Evolutionary conservation across 2,888 invertebrate species (phyloP), one percentile per base, ranked within the genome.

Genomic region (Melanotus villosus): DNA sequence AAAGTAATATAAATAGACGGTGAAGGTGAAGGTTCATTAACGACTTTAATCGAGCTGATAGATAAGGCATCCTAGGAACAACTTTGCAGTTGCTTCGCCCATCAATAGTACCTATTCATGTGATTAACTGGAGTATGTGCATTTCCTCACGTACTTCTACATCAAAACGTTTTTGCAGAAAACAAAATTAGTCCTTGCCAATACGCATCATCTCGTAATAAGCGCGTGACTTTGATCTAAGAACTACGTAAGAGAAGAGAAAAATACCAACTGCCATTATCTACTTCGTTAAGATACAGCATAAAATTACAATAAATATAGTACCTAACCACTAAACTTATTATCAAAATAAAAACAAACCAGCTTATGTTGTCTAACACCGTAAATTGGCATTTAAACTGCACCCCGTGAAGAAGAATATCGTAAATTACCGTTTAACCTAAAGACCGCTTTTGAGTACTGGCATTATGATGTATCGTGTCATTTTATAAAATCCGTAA

Each of bases 371-470:
- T 41, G 54, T 59, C 41, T 54, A 66, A 54, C 36, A 60, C 50
- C 38, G 30, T 66, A 59, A 52, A 65, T 59, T 60, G 50, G 50
- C 36, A 41, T 66, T 59, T 65, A 65, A 58, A 50, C 32, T 60
- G 59, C 59, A 30, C 59, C 59, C 59, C 21, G 18, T 43, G 14
- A 60, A 45, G 59, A 38, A 41, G 57, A 57, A 41, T 18, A 43
- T 60, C 59, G 30, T 60, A 60, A 60, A 60, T 60, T 47, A 47
- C 45, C 57, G 57, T 57, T 57, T 57, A 57, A 26, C 57, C 57
- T 57, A 38, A 57, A 57, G 41, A 41, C 19, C 57, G 38, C 38
- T 19, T 21, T 19, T 23, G 36, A 57, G 38, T 41, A 57, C 23
- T 57, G 57, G 41, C 57, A 57, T 16, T 41, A 26, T 57, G 57